Percentiles rank a stretch among this genome's conserved stretches.
Evolutionary conservation across 2,888 invertebrate genomes (phyloP).

Genomic region (Conus canariensis): DNA sequence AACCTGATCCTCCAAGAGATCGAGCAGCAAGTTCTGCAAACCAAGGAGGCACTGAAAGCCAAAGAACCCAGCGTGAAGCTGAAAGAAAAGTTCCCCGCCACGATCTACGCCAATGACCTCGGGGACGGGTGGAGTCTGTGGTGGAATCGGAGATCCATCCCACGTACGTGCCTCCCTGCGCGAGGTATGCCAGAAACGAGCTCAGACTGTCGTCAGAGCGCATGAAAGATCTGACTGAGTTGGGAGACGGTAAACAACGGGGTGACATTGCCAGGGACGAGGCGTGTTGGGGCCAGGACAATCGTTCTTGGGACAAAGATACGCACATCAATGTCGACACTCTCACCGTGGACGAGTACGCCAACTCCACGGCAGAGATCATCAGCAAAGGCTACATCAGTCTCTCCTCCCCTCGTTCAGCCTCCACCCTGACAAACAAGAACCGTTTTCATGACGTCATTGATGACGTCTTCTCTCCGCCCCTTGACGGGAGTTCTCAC

Average conservation of each 20-base stretch:
- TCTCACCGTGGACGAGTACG: neutral
- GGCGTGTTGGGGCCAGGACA: neutral
- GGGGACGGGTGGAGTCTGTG: constrained; percentile 24
- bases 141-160: constrained; percentile 31
- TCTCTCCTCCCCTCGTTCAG: constrained; percentile 26
- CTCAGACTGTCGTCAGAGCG: neutral
- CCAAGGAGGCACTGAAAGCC: neutral
- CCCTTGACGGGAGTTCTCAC: neutral
- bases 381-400: constrained; percentile 22
- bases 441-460: neutral
- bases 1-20: constrained; percentile 26
- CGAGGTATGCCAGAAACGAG: neutral
- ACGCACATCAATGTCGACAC: neutral
- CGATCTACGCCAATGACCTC: neutral
- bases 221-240: neutral
- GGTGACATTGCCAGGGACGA: neutral
- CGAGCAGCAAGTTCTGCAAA: constrained; percentile 25
- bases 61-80: neutral
- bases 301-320: neutral
- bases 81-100: neutral
- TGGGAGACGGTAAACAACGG: neutral
- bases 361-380: constrained; percentile 31
- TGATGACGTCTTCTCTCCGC: constrained; percentile 19
- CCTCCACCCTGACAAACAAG: neutral
- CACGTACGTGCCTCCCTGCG: constrained; percentile 16